phyloP scores from a whole-genome alignment of 2,888 invertebrate genomes.

The Agonopterix subpropinquella region DNA sequence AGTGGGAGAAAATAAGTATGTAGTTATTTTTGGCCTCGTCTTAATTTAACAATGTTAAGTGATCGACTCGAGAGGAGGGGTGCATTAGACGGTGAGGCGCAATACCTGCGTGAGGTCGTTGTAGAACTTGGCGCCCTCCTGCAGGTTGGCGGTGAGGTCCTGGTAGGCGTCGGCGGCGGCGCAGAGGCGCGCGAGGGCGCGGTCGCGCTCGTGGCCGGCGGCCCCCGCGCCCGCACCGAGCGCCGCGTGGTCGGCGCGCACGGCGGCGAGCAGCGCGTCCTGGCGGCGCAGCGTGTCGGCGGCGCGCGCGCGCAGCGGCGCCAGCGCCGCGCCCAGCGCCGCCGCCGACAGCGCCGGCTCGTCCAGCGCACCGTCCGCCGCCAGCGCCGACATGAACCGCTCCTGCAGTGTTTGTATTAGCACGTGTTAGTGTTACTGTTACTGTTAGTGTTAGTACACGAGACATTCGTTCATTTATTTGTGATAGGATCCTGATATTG shows the following conservation, averaged over 20 bases:
- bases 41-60: too few species aligned
- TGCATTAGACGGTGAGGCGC: too few species aligned
- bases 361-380: conserved; percentile 87
- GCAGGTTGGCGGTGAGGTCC: conserved; percentile 92
- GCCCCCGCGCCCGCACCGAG: conserved; percentile 78
- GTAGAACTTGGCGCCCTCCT: conserved; percentile 97
- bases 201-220: conserved; percentile 81
- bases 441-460: too few species aligned
- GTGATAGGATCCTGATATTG: too few species aligned
- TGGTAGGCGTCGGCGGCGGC: conserved; percentile 94
- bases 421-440: too few species aligned
- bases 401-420: too few species aligned
- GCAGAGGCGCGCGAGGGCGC: conserved; percentile 88
- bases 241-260: conserved; percentile 68
- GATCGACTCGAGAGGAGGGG: too few species aligned
- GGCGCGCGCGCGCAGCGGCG: conserved; percentile 80
- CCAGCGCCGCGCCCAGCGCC: conserved; percentile 87
- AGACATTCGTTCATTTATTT: too few species aligned
- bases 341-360: conserved; percentile 90
- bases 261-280: conserved; percentile 64
- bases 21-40: too few species aligned
- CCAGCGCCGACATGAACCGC: conserved; percentile 87
- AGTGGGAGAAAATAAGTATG: too few species aligned
- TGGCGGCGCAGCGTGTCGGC: conserved; percentile 77
- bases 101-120: conserved; percentile 75